Base-by-base conservation (phyloP, 1,140 invertebrate species). In the Zaprionus taronus region DNA sequence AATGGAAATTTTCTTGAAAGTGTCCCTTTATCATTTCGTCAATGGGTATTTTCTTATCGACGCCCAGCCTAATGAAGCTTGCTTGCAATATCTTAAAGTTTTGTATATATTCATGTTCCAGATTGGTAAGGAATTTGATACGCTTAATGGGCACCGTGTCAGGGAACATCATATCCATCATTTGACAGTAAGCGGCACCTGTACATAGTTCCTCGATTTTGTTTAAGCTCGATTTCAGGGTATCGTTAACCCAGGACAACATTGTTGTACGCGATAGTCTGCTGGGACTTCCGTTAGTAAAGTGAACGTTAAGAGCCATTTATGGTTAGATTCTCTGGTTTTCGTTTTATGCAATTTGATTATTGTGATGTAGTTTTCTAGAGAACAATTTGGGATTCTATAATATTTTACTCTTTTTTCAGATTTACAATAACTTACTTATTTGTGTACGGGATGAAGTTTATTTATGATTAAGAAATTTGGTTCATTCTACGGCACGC, bases 121-220 rank as follows among this genome's bases (percentile, higher is more conserved):
- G 94, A 93, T 99, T 99, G 83, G 99, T 99, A 94, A 97, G 97
- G 93, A 99, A 99, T 95, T 99, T 99, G 34, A 99, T 97, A 93
- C 98, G 96, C 94, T 99, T 99, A 92, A 99, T 94, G 51, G 96
- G 95, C 72, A 99, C 96, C 93, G 96, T 96, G 79, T 96, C 96
- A 84, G 98, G 98, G 94, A 99, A 99, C 15, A 99, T 94, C 97
- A 99, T 99, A 93, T 99, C 98, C 98, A 99, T 99, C 92, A 99
- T 99, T 93, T 99, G 98, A 93, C 98, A 99, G 93, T 99, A 99
- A 17, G 98, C 98, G 64, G 98, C 98, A 75, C 92, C 92, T 92
- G 98, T 98, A 92, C 98, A 99, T 22, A 99, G 93, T 93, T 99
- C 98, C 94, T 99, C 99, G 83, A 99, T 99, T 95, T 99, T 99